Conservation (phyloP, 2,797 vertebrate genomes). For the Lerista edwardsae region DNA sequence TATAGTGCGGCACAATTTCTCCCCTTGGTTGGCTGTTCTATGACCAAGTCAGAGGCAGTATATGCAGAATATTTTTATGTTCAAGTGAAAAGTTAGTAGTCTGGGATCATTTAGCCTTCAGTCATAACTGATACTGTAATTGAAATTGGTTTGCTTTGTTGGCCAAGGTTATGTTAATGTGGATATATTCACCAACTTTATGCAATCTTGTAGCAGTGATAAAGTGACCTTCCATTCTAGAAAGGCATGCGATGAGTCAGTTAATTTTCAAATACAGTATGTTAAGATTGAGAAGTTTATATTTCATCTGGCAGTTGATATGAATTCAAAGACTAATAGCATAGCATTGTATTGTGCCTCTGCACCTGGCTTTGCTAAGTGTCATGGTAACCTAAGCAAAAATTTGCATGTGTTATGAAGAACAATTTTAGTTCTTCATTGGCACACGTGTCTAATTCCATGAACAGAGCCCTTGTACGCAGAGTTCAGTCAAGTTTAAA, state of each 20-base stretch:
- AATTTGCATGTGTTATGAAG: not conserved
- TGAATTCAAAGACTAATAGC: conserved; percentile 3
- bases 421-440: not conserved
- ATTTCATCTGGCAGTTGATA: not conserved
- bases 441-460: not conserved
- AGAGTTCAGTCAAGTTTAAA: not conserved
- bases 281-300: conserved; percentile 12
- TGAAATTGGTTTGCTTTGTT: conserved; percentile 20
- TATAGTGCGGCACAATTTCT: not conserved
- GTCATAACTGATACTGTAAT: not conserved
- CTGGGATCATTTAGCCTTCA: not conserved
- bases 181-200: conserved; percentile 21
- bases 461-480: not conserved
- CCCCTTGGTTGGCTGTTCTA: not conserved
- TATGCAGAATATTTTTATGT: not conserved
- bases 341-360: not conserved
- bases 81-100: not conserved
- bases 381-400: conserved; percentile 34
- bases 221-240: conserved; percentile 53
- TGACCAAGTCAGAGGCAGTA: not conserved
- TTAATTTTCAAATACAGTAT: conserved; percentile 19
- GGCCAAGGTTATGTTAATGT: conserved; percentile 38
- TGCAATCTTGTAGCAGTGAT: conserved; percentile 24
- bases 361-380: conserved; percentile 19
- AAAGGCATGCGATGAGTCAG: conserved; percentile 23